phyloP scores from a whole-genome alignment of 2,113 vertebrate genomes.

The Coracopsis vasa region DNA sequence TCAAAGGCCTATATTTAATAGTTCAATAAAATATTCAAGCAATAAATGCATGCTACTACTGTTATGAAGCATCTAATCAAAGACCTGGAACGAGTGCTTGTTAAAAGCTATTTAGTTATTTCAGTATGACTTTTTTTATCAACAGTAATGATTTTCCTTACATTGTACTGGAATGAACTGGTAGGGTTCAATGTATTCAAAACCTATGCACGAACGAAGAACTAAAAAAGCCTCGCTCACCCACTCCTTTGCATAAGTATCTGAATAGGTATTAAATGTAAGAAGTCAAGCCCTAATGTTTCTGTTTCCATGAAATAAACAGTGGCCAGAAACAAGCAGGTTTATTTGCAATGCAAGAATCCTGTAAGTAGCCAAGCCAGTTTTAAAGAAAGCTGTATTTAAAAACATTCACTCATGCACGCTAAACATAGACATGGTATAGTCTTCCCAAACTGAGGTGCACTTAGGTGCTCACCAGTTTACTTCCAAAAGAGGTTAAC shows the following conservation, averaged over 20 bases:
- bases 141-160: neutral
- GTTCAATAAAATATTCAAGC: neutral
- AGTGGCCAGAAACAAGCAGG: neutral
- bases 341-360: neutral
- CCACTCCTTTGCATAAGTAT: neutral
- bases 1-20: neutral
- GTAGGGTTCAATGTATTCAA: neutral
- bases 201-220: neutral
- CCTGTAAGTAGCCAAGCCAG: neutral
- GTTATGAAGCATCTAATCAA: neutral
- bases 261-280: neutral
- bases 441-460: neutral
- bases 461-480: neutral
- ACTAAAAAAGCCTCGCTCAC: neutral
- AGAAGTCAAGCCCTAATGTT: neutral
- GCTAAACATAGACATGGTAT: fast-evolving
- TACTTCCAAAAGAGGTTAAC: neutral
- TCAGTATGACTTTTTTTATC: neutral
- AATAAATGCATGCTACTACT: neutral
- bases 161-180: neutral
- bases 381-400: neutral
- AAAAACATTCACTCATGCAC: neutral
- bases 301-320: neutral
- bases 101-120: neutral
- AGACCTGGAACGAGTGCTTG: neutral